Evolutionary conservation across 2,113 vertebrate species (phyloP).

Genomic region (Tetraodon nigroviridis): DNA sequence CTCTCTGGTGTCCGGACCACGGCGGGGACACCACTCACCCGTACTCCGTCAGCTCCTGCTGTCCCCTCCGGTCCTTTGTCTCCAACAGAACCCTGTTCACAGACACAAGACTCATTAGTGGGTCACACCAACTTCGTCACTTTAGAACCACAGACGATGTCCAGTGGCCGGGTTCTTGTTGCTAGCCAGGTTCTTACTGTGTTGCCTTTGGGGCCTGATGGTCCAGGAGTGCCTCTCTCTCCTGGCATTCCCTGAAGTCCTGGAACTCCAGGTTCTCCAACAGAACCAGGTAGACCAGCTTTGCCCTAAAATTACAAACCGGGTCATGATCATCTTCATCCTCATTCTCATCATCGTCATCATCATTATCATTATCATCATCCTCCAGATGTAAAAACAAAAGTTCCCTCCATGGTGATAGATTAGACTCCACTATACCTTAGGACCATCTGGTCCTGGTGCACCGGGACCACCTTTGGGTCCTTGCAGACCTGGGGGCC

Average conservation of each 20-base stretch:
- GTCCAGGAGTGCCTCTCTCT: constrained; percentile 88
- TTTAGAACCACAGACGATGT: not conserved
- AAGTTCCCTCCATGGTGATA: not conserved
- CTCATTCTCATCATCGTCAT: not conserved
- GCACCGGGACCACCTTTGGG: constrained; percentile 90
- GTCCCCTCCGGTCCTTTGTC: constrained; percentile 88
- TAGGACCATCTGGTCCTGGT: constrained; percentile 88
- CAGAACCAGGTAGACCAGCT: constrained; percentile 80
- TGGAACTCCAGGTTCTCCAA: constrained; percentile 84
- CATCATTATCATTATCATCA: not conserved
- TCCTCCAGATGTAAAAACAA: not conserved
- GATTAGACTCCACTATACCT: constrained; percentile 73
- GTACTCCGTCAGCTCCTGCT: constrained; percentile 87
- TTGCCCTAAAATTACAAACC: constrained; percentile 74
- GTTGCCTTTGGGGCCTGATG: constrained; percentile 91
- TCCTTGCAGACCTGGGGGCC: constrained; percentile 83
- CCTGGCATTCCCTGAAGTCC: constrained; percentile 97
- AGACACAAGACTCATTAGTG: not conserved
- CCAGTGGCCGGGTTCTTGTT: not conserved
- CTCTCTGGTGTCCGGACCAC: not conserved
- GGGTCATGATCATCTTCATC: not conserved
- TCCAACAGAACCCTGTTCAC: constrained; percentile 81
- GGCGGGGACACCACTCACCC: constrained; percentile 76
- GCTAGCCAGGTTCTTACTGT: constrained; percentile 69
- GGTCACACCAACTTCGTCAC: not conserved